Evolutionary conservation across 2,888 invertebrate genomes (phyloP).

Genomic region (Barypeithes pellucidus): DNA sequence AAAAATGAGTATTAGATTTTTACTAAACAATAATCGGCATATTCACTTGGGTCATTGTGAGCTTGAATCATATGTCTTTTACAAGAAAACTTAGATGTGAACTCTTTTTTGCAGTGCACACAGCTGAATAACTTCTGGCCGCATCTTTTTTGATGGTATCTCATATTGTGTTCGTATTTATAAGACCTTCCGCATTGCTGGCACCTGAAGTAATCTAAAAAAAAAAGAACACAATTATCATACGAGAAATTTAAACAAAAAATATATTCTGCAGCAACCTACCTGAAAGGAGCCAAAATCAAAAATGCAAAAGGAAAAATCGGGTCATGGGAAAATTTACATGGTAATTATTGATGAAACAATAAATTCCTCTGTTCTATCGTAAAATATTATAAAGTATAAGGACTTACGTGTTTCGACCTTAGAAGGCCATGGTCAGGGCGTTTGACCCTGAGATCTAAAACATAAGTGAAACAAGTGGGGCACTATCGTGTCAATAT

Average conservation of each 20-base stretch:
- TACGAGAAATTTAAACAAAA: not conserved
- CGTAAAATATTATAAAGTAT: too few relatives aligned
- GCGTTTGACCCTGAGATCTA: too few relatives aligned
- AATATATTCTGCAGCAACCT: not conserved
- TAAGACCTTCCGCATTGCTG: conserved; percentile 53
- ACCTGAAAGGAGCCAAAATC: not conserved
- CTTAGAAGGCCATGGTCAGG: too few relatives aligned
- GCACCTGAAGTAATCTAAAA: conserved; percentile 31
- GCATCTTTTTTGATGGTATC: conserved; percentile 56
- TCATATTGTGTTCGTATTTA: conserved; percentile 58
- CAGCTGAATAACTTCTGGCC: conserved; percentile 56
- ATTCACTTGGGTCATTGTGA: not conserved
- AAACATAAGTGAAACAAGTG: too few relatives aligned
- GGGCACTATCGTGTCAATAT: too few relatives aligned
- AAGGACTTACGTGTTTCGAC: too few relatives aligned
- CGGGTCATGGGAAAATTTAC: too few relatives aligned
- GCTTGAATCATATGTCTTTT: conserved; percentile 39
- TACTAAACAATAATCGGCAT: too few relatives aligned
- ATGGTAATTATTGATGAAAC: too few relatives aligned
- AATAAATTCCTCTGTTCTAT: too few relatives aligned
- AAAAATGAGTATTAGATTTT: not conserved
- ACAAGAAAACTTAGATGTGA: conserved; percentile 56
- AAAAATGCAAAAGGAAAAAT: too few relatives aligned
- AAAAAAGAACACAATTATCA: not conserved
- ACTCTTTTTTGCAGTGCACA: conserved; percentile 49